A percentile compares a stretch with the other conserved stretches of the same genome.
Evolutionary conservation across 2,113 vertebrate genomes (phyloP).

Genomic region (Illadopsis cleaveri): DNA sequence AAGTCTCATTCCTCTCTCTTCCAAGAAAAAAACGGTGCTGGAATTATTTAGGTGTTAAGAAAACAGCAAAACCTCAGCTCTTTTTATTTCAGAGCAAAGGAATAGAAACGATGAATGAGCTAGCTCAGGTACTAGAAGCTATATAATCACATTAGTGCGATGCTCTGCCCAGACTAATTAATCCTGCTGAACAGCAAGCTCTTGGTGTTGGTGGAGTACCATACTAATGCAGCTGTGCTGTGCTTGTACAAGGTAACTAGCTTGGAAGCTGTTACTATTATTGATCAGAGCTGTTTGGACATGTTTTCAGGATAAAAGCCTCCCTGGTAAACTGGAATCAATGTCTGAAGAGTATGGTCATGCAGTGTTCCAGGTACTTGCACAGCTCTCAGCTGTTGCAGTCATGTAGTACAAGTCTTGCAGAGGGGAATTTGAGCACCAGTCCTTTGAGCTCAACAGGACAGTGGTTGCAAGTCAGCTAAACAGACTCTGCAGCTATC

Average conservation of each 20-base stretch:
- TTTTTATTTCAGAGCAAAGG: background rate
- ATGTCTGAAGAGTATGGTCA: background rate
- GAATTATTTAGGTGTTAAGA: background rate
- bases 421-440: background rate
- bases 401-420: background rate
- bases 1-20: background rate
- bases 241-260: background rate
- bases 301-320: background rate
- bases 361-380: background rate
- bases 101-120: background rate
- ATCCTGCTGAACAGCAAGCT: constrained; percentile 21
- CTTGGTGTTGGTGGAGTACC: background rate
- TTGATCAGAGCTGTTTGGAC: background rate
- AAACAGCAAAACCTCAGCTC: background rate
- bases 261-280: background rate
- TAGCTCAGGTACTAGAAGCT: constrained; percentile 26
- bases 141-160: background rate
- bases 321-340: background rate
- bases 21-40: background rate
- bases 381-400: background rate
- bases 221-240: constrained; percentile 9
- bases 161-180: constrained; percentile 48
- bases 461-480: background rate
- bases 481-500: background rate
- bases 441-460: background rate